phyloP scores from a whole-genome alignment of 2,888 invertebrate species.

The Latrodectus elegans region DNA sequence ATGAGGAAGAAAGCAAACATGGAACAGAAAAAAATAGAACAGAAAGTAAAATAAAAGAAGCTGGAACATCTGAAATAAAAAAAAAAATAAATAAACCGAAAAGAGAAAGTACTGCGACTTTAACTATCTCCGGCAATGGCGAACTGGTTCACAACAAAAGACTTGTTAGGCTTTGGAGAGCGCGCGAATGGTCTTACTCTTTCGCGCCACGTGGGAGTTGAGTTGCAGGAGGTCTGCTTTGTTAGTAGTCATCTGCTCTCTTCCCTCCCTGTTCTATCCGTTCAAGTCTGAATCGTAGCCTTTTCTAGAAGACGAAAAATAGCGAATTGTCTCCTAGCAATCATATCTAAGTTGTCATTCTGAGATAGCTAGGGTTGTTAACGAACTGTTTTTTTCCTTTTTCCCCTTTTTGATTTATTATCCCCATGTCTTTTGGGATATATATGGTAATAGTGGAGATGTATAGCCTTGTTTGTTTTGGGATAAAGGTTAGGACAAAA shows the following conservation, averaged over 20 bases:
- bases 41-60: slow-evolving; percentile 45
- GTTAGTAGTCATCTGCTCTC: background rate
- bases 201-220: slow-evolving; percentile 57
- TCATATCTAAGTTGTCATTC: slow-evolving; percentile 10
- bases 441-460: background rate
- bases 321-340: slow-evolving; percentile 17
- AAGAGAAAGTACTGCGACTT: slow-evolving; percentile 32
- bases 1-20: slow-evolving; percentile 53
- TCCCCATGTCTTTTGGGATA: slow-evolving; percentile 6
- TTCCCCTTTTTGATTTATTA: slow-evolving; percentile 16
- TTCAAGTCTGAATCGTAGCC: background rate
- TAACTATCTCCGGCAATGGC: slow-evolving; percentile 52
- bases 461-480: slow-evolving; percentile 18
- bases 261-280: background rate
- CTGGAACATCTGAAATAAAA: slow-evolving; percentile 8
- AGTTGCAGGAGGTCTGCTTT: slow-evolving; percentile 35
- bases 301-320: background rate
- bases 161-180: slow-evolving; percentile 57
- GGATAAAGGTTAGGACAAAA: slow-evolving; percentile 5
- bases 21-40: slow-evolving; percentile 6
- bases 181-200: slow-evolving; percentile 42
- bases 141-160: slow-evolving; percentile 49
- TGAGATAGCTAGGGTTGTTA: background rate
- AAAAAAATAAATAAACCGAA: slow-evolving; percentile 15
- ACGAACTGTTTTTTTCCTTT: slow-evolving; percentile 18